Evolutionary conservation across 2,797 vertebrate genomes (phyloP), one percentile per base, ranked within the genome.

Genomic region (Parambassis ranga): DNA sequence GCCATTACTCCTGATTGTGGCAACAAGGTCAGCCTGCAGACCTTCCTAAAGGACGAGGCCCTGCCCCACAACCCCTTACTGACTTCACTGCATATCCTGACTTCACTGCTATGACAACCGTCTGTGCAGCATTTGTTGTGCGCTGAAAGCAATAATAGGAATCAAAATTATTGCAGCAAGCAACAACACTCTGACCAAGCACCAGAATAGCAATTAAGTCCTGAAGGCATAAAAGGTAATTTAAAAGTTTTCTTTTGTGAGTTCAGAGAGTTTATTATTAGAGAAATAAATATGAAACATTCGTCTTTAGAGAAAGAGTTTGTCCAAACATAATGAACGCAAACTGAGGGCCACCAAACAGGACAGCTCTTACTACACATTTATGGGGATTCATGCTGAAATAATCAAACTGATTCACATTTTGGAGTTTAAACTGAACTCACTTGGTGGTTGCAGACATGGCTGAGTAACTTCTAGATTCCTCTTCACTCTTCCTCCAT

Each of bases 21-120:
- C 83, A 87, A 91, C 86, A 91, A 92, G 92, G 92, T 94, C 92
- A 92, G 78, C 22, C 65, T 82, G 84, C 92, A 94, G 91, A 76
- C 89, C 85, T 94, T 93, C 91, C 93, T 92, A 90, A 86, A 85
- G 82, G 84, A 88, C 76, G 49, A 88, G 73, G 67, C 71, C 78
- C 86, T 50, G 65, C 70, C 76, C 64, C 18, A 6, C 56, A 71
- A 42, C 60, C 71, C 63, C 77, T 72, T 43, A 51, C 64, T 44
- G 71, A 74, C 83, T 81, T 75, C 60, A 41, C 64, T 37, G 65
- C 73, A 77, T 64, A 85, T 89, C 86, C 88, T 83, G 82, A 85
- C 70, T 81, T 79, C 68, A 83, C 79, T 84, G 72, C 84, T 86
- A 85, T 91, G 87, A 82, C 84, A 75, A 91, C 87, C 50, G 57